Conservation (phyloP, 2,113 vertebrate species). For the Dicaeum eximium region DNA sequence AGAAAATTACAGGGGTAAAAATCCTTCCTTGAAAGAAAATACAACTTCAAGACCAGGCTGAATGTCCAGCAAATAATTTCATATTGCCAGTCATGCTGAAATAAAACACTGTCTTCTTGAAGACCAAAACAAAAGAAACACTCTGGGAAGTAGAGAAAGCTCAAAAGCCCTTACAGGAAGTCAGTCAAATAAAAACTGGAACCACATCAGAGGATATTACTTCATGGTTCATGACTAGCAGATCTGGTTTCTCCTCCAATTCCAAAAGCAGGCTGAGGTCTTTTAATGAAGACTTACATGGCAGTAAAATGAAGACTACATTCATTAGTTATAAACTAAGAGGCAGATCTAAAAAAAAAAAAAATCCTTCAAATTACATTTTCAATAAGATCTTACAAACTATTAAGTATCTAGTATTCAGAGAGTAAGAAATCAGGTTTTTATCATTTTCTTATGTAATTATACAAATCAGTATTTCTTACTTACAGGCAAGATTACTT, state of each 20-base stretch:
- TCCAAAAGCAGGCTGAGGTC: neutral
- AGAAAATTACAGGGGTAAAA: neutral
- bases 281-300: neutral
- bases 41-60: neutral
- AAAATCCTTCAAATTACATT: neutral
- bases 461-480: neutral
- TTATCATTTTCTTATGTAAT: neutral
- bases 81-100: neutral
- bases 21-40: neutral
- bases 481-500: neutral
- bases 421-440: neutral
- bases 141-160: neutral
- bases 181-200: neutral
- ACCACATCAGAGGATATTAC: neutral
- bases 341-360: neutral
- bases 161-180: neutral
- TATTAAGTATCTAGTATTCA: neutral
- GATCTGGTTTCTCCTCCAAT: neutral
- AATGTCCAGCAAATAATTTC: neutral
- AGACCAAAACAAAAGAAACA: neutral
- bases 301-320: neutral
- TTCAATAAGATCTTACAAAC: neutral
- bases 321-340: neutral
- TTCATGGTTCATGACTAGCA: neutral
- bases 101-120: neutral